Evolutionary conservation across 2,797 vertebrate species (phyloP).

Genomic region (Silurus aristotelis): DNA sequence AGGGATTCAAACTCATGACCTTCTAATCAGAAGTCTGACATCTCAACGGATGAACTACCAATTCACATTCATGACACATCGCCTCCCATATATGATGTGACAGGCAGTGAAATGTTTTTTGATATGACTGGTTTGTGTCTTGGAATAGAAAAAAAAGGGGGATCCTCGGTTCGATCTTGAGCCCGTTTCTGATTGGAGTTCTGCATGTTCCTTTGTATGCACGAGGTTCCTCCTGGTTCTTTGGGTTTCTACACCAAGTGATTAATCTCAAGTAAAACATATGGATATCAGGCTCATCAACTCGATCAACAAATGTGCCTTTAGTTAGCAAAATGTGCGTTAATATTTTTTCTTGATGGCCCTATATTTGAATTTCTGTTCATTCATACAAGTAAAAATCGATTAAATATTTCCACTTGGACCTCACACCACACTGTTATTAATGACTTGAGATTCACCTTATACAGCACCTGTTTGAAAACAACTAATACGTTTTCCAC

Average conservation of each 20-base stretch:
- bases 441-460: neutral
- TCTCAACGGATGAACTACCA: too few species aligned
- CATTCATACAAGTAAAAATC: neutral
- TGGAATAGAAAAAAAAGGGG: too few species aligned
- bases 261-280: neutral
- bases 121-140: too few species aligned
- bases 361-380: neutral
- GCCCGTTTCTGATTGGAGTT: neutral
- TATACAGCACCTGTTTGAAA: neutral
- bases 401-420: neutral
- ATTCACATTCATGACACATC: too few species aligned
- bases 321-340: too few species aligned
- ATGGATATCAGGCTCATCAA: neutral
- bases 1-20: too few species aligned
- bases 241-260: neutral
- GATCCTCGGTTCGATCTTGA: neutral
- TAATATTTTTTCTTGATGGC: neutral
- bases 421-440: neutral
- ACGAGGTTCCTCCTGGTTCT: neutral
- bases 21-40: too few species aligned
- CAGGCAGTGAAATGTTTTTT: too few species aligned
- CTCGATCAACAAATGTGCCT: too few species aligned
- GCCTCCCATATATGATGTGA: too few species aligned
- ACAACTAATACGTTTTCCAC: neutral
- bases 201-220: neutral